These are phyloP conservation scores for Acrobeloides nanus DNA, from an alignment of 2,888 invertebrate species.

Conservation along the genomic window DNA sequence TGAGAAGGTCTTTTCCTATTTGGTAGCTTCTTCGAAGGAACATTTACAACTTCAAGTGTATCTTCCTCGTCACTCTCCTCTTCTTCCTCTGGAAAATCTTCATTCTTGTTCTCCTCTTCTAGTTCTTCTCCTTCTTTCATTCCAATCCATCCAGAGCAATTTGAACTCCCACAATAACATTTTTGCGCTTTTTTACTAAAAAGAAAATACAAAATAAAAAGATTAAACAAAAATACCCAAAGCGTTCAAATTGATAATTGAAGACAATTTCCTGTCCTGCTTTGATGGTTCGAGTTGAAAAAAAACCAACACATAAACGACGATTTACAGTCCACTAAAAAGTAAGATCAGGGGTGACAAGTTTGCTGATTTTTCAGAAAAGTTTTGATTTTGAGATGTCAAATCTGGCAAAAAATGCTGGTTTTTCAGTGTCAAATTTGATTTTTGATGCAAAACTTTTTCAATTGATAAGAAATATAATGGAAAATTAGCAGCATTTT, in stretches of 20 bases:
- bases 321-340: slow-evolving; percentile 15
- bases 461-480: too few relatives aligned
- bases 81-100: slow-evolving; percentile 37
- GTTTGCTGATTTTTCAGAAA: too few relatives aligned
- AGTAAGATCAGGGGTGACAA: too few relatives aligned
- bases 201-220: slow-evolving; percentile 17
- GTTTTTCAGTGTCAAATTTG: too few relatives aligned
- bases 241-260: slow-evolving; percentile 93
- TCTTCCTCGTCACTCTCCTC: slow-evolving; percentile 58
- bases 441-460: too few relatives aligned
- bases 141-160: slow-evolving; percentile 83
- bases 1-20: neutral
- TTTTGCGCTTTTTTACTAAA: slow-evolving; percentile 83
- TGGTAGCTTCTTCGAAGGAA: neutral
- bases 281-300: slow-evolving; percentile 73
- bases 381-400: too few relatives aligned
- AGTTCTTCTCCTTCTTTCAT: slow-evolving; percentile 56
- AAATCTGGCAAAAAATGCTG: too few relatives aligned
- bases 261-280: slow-evolving; percentile 93
- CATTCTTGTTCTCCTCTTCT: slow-evolving; percentile 56
- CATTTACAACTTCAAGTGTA: slow-evolving; percentile 61
- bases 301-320: slow-evolving; percentile 73
- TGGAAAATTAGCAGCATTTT: too few relatives aligned
- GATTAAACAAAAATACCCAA: slow-evolving; percentile 66
- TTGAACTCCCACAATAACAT: slow-evolving; percentile 81